Evolutionary conservation across 2,113 vertebrate genomes (phyloP).

Genomic region (Oceanites oceanicus): DNA sequence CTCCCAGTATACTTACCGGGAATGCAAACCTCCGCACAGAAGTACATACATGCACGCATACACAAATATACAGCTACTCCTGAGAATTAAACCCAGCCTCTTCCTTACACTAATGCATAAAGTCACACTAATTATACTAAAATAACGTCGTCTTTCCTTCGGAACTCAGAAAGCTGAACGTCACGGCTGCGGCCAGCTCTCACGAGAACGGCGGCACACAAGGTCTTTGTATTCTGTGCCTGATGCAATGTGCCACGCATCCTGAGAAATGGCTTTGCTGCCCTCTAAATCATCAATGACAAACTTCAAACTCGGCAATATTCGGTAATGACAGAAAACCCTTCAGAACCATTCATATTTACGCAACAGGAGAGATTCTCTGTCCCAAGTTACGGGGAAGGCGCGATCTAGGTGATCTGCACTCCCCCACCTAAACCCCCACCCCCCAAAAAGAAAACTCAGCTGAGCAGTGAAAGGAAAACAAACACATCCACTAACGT

Average conservation of each 20-base stretch:
- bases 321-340: fast-evolving
- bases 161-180: not conserved
- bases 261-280: not conserved
- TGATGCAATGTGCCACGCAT: no score
- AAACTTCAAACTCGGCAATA: not conserved
- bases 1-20: no score
- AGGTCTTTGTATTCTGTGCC: not conserved
- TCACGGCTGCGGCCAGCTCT: not conserved
- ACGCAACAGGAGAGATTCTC: not conserved
- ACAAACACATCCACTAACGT: not conserved
- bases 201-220: not conserved
- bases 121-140: not conserved
- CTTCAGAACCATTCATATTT: not conserved
- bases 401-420: not conserved
- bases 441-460: not conserved
- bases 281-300: not conserved
- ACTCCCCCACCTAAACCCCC: not conserved
- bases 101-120: not conserved
- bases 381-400: not conserved
- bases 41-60: no score
- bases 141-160: fast-evolving
- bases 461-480: not conserved
- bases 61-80: not conserved
- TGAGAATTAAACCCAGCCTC: not conserved
- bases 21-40: not conserved